Evolutionary conservation across 2,113 vertebrate species (phyloP), one percentile per base, ranked within the genome.

Genomic region (Ammodytes dubius): DNA sequence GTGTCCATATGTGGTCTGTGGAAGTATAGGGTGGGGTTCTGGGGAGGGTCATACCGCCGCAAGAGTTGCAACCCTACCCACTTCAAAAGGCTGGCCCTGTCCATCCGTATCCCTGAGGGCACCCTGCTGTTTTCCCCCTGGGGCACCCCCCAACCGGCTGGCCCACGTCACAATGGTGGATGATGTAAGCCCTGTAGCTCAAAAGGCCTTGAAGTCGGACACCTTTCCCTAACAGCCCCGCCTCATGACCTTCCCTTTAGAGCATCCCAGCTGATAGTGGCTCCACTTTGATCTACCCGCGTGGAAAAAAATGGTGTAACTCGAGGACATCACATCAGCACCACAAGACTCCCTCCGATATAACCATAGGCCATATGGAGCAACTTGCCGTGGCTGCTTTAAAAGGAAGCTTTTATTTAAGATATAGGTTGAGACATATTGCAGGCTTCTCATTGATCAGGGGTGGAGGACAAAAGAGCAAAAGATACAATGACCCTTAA

Each of bases 131-230:
- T 88, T 50, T 58, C 47, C 60, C 73, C 58, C 74, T 52, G 37
- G 15, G 68, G 49, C 46, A 49, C 61, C 79, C 67, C 43, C 54
- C 39, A 4, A 50, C 70, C 27, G 39, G 50, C 74, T 49, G 57
- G 72, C 40, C 81, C 70, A 5, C 69, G 70, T 40, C 59, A 83
- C 79, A 85, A 90, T 76, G 77, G 74, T 2, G 1, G 39, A 42
- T 89, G 84, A 80, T 67, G 45, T 77, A 77, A 3, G 71, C 57
- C 69, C 47, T 2, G 37, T 11, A 27, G 35, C 68, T 82, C 65
- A 69, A 68, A 27, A 81, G 86, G 65, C 91, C 81, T 91, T 94
- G 91, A 91, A 92, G 88, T 92, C 14, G 57, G 88, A 92, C 88
- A 91, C 89, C 85, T 63, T 71, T 27, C 27, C 81, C 54, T 80